phyloP scores from a whole-genome alignment of 2,888 invertebrate species.

The Stenodema calcarata region DNA sequence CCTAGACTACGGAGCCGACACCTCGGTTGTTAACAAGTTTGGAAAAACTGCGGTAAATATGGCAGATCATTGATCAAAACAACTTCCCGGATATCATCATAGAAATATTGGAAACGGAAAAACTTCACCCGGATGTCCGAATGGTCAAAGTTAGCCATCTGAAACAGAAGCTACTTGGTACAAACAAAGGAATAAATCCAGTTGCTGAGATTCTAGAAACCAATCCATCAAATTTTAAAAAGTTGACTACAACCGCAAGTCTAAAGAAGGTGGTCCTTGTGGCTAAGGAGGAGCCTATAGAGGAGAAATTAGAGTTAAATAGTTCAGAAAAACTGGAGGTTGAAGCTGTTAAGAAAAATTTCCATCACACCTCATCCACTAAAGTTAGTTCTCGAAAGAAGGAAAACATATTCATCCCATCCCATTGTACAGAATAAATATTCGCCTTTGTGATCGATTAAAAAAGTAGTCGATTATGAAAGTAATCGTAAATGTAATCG shows the following conservation, averaged over 20 bases:
- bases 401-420: no score
- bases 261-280: neutral
- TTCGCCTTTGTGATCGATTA: no score
- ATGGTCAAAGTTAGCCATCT: neutral
- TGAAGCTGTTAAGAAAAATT: no score
- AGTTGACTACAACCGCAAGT: neutral
- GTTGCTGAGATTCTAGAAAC: slow-evolving; percentile 39
- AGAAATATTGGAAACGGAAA: neutral
- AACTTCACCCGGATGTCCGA: neutral
- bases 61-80: slow-evolving; percentile 63
- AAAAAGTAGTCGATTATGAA: no score
- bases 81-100: neutral
- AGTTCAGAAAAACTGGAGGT: no score
- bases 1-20: slow-evolving; percentile 77
- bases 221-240: neutral
- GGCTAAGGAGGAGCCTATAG: neutral
- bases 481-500: no score
- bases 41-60: slow-evolving; percentile 73
- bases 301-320: no score
- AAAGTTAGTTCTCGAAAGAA: no score
- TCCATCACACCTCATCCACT: no score
- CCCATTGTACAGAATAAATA: no score
- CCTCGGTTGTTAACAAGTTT: slow-evolving; percentile 73
- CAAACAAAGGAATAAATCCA: neutral
- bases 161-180: neutral